Evolutionary conservation across 2,797 vertebrate genomes (phyloP), one percentile per base, ranked within the genome.

Genomic region (Rhyacichthys aspro): DNA sequence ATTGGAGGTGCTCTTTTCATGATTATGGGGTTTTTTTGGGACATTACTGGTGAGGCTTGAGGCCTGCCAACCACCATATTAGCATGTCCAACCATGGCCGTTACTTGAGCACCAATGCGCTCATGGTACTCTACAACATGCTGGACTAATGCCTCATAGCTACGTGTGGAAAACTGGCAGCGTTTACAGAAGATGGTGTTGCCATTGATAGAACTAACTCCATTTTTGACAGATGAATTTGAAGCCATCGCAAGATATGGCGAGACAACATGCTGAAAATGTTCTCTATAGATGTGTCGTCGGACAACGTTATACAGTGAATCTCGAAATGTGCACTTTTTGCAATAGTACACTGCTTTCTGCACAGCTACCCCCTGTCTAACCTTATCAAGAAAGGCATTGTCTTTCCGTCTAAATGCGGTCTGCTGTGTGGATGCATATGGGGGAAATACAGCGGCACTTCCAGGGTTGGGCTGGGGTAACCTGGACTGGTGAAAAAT

Each of bases 241-340:
- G 95, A 89, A 77, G 94, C 92, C 91, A 94, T 94, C 23, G 94
- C 94, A 74, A 98, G 85, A 70, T 99, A 99, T 60, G 96, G 96
- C 58, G 95, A 93, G 61, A 96, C 96, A 83, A 98, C 94, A 33
- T 98, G 96, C 86, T 97, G 95, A 90, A 98, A 99, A 90, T 99
- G 98, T 95, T 98, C 96, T 92, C 96, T 96, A 93, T 98, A 99
- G 88, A 99, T 98, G 91, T 99, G 98, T 84, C 96, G 94, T 84
- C 96, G 94, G 82, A 99, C 97, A 74, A 98, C 94, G 80, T 98
- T 98, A 70, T 98, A 99, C 33, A 99, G 94, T 62, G 94, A 92
- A 86, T 98, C 97, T 70, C 96, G 93, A 81, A 97, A 98, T 72
- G 95, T 95, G 93, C 98, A 99, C 90, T 97, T 98, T 92, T 98